Evolutionary conservation across 2,888 invertebrate genomes (phyloP).

Genomic region (Drosophila neutralis): DNA sequence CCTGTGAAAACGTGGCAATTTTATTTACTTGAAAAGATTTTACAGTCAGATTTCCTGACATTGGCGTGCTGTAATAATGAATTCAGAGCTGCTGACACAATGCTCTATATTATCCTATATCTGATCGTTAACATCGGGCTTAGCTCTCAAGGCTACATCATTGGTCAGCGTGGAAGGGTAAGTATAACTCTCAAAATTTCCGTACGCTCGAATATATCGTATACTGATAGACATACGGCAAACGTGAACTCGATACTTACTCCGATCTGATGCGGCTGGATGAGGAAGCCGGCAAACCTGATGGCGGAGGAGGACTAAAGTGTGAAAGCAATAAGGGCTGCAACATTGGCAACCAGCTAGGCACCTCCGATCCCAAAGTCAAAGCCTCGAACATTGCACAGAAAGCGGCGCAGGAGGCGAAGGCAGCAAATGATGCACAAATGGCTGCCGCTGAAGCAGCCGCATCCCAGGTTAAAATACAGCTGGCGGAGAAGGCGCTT

Average conservation of each 20-base stretch:
- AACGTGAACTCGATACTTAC: conserved; percentile 34
- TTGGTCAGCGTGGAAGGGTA: conserved; percentile 43
- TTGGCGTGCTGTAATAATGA: conserved; percentile 22
- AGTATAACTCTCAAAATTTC: not conserved
- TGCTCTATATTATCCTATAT: conserved; percentile 41
- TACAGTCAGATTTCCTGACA: conserved; percentile 29
- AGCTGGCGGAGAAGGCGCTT: conserved; percentile 89
- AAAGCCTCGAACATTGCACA: conserved; percentile 89
- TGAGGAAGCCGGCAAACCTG: not conserved
- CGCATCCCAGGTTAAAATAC: conserved; percentile 89
- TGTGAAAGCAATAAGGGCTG: not conserved
- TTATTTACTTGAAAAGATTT: conserved; percentile 14
- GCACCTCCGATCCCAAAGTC: conserved; percentile 71
- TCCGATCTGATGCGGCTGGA: conserved; percentile 16
- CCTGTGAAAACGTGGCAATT: not conserved
- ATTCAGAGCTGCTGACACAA: conserved; percentile 25
- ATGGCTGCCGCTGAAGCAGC: conserved; percentile 90
- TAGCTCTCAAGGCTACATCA: conserved; percentile 22
- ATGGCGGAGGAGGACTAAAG: conserved; percentile 1
- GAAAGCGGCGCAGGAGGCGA: conserved; percentile 90
- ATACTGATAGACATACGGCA: conserved; percentile 26
- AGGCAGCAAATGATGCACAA: conserved; percentile 90
- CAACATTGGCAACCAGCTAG: not conserved
- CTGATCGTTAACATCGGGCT: conserved; percentile 35
- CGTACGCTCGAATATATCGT: not conserved